Percentiles rank a stretch among this genome's conserved stretches.
Conservation (phyloP, 2,113 vertebrate species). For the Petromus typicus region DNA sequence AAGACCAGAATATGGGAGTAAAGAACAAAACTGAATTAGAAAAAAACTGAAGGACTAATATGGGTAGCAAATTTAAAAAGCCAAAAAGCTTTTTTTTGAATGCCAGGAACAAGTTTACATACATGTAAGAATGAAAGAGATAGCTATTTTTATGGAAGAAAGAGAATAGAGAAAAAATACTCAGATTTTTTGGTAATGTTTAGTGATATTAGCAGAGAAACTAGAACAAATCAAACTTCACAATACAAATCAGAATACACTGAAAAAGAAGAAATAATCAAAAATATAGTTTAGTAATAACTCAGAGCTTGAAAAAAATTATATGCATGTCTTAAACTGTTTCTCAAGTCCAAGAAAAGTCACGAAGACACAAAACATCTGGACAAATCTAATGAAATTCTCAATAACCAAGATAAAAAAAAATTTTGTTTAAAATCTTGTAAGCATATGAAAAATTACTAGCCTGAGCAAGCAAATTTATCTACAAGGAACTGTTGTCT, state of each 20-base stretch:
- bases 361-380: neutral
- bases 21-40: neutral
- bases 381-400: neutral
- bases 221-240: neutral
- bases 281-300: neutral
- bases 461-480: constrained; percentile 6
- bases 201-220: neutral
- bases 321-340: neutral
- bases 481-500: neutral
- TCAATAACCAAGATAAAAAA: neutral
- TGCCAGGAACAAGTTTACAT: neutral
- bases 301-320: neutral
- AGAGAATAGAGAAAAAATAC: neutral
- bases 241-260: constrained; percentile 16
- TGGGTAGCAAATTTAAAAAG: neutral
- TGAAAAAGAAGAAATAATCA: neutral
- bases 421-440: neutral
- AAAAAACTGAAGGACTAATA: neutral
- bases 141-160: neutral
- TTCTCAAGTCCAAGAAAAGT: neutral
- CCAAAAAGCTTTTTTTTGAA: neutral
- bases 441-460: neutral
- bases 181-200: neutral
- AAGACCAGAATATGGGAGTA: neutral
- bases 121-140: neutral